Base-by-base conservation (phyloP, 2,888 invertebrate species). In the Sminthurides aquaticus region DNA sequence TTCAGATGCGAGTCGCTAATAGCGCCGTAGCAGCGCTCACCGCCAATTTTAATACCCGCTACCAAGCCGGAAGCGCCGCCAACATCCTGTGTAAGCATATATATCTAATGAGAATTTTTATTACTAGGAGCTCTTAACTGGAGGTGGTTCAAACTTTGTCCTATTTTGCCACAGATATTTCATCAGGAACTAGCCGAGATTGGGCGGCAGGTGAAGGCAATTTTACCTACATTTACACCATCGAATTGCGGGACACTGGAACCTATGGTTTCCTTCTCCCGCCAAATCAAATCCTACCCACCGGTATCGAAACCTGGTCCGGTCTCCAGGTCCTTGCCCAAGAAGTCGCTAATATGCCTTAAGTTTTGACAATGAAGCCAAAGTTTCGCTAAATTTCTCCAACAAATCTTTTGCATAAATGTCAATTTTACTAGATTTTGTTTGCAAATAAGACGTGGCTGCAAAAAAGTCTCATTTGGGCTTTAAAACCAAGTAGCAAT, bases 161-260 rank as follows among this genome's bases (percentile, higher is more conserved):
- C n/a, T 11, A 43, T 11, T 43, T 43, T 18, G 11, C 43, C 11
- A 26, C 25, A 61, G 71, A 73, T 28, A 27, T 60, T 29, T 68
- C 71, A 1, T 66, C 68, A 5, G 74, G 74, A 2, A 69, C 72
- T 0, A 73, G 73, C 57, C 60, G 71, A 43, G 74, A 74, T 54
- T 74, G 74, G 74, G 72, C 73, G 18, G 70, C 71, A 60, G 73
- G 73, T 0, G 68, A 67, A n/a, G 70, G 70, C 11, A 67, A 65
- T 3, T 60, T 67, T n/a, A 67, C 63, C 20, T 69, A 64, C 49
- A 68, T 69, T 11, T 82, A 81, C 75, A 80, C 80, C 0, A 74
- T 81, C 5, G 82, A 82, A 73, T 76, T 82, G 8, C 71, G 80
- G 24, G 81, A 81, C 69, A 77, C 75, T 0, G 80, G 80, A 2